Base-by-base conservation (phyloP, 2,113 vertebrate species). In the Microcebus ravelobensis region DNA sequence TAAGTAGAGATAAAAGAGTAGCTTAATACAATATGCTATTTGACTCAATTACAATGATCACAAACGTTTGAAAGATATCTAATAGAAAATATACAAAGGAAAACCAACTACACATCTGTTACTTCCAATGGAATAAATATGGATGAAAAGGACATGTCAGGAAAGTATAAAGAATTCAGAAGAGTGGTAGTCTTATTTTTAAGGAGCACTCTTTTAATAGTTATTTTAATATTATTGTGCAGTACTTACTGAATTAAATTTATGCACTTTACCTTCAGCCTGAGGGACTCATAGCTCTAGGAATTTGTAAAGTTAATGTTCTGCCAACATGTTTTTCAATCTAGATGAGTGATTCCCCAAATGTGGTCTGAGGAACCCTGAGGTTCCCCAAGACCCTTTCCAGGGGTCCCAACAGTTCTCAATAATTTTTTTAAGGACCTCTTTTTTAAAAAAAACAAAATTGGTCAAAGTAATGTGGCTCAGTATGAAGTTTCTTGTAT, bases 391-490 rank as follows among this genome's bases (percentile, higher is more conserved):
- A 34, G 12, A 73, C 5, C 29, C 50, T 76, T 92, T 90, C 23
- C 7, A 25, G 39, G 20, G 42, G 23, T 36, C 36, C 5, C 18
- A 17, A 31, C 17, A 17, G 27, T 25, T 84, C 48, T 85, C 39
- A 20, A 2, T 18, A 55, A 34, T 73, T 52, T 94, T 84, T 42
- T 70, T 23, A 50, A 96, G n/a, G 21, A 39, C 18, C 57, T 91
- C 68, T 83, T 82, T 77, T 84, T 81, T 65, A 91, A 39, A 29
- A 80, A 92, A 74, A 89, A 70, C 8, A 80, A 82, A 96, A 67
- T 67, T 21, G 17, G 3, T 61, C 67, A n/a, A 79, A 90, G n/a
- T 61, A 92, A 94, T 57, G 79, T 10, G 83, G 34, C 55, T 84
- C 25, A 55, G 45, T 61, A 42, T 8, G 74, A 79, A 83, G 50